These are phyloP conservation scores for Drosophila nebulosa DNA, from an alignment of 1,140 invertebrate genomes.

Conservation along the genomic window DNA sequence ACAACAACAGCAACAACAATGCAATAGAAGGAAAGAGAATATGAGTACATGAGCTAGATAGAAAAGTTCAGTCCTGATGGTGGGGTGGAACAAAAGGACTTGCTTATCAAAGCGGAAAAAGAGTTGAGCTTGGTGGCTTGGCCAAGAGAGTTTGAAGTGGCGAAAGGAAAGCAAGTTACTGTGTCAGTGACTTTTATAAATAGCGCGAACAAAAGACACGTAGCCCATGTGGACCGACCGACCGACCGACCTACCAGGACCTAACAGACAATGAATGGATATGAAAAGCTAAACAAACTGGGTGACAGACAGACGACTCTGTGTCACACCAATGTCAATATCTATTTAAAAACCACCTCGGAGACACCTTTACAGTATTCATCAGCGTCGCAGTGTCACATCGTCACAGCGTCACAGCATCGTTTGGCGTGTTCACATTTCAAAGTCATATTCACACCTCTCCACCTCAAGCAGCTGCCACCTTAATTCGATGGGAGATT, in stretches of 20 bases:
- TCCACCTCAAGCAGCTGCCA: neutral
- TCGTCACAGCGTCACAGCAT: neutral
- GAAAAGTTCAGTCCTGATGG: slow-evolving; percentile 40
- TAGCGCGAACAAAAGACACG: slow-evolving; percentile 72
- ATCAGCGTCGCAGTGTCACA: neutral
- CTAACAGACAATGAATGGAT: slow-evolving; percentile 37
- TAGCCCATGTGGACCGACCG: slow-evolving; percentile 28
- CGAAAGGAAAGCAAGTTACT: slow-evolving; percentile 69
- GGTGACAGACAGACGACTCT: neutral
- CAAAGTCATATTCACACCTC: slow-evolving; percentile 6
- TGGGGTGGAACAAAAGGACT: slow-evolving; percentile 66
- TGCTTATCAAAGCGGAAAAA: slow-evolving; percentile 78
- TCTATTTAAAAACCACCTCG: slow-evolving; percentile 53
- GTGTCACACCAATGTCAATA: slow-evolving; percentile 66
- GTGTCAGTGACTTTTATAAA: slow-evolving; percentile 78
- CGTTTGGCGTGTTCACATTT: slow-evolving; percentile 3
- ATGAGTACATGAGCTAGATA: slow-evolving; percentile 38
- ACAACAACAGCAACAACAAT: slow-evolving; percentile 56
- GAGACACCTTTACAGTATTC: slow-evolving; percentile 12
- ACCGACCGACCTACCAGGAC: slow-evolving; percentile 14
- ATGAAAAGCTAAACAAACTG: slow-evolving; percentile 12
- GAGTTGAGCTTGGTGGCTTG: slow-evolving; percentile 40
- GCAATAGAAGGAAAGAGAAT: neutral
- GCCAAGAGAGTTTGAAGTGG: slow-evolving; percentile 65
- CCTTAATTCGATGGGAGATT: neutral